phyloP scores from a whole-genome alignment of 2,888 invertebrate species.

The Stegophylla sp. region DNA sequence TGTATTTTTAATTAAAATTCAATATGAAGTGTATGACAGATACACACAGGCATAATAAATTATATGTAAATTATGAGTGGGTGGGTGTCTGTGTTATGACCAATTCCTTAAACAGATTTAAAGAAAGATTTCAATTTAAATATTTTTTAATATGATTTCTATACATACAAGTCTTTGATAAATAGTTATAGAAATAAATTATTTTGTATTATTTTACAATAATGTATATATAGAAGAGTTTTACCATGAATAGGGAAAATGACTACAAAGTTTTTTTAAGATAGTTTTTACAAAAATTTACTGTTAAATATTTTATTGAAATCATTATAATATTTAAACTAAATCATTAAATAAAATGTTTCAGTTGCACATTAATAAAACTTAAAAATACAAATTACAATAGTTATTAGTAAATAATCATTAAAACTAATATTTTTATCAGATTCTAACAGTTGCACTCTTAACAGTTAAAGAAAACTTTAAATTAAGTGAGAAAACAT shows the following conservation, averaged over 20 bases:
- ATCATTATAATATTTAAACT: constrained; percentile 3
- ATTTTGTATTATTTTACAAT: neutral
- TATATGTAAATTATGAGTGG: constrained; percentile 6
- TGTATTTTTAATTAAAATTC: constrained; percentile 19
- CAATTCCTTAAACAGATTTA: too few relatives aligned
- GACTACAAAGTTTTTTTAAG: neutral
- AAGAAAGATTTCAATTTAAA: neutral
- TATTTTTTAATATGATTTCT: neutral
- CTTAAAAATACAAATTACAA: neutral
- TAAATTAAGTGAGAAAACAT: constrained; percentile 11
- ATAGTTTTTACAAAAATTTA: constrained; percentile 3
- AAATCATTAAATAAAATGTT: constrained; percentile 9
- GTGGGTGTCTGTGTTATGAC: neutral
- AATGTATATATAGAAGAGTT: constrained; percentile 4
- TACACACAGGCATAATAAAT: neutral
- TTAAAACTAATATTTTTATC: constrained; percentile 28
- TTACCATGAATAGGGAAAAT: neutral
- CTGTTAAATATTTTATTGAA: neutral
- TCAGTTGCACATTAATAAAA: constrained; percentile 12
- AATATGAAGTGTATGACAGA: constrained; percentile 2
- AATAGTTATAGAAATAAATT: neutral
- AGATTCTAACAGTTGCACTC: constrained; percentile 17
- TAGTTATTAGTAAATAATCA: constrained; percentile 20
- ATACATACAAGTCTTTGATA: neutral
- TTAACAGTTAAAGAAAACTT: constrained; percentile 3